Percentiles rank a stretch among this genome's conserved stretches.
These are phyloP conservation scores for Anoplolepis gracilipes DNA, from an alignment of 1,140 invertebrate species.

Conservation along the genomic window DNA sequence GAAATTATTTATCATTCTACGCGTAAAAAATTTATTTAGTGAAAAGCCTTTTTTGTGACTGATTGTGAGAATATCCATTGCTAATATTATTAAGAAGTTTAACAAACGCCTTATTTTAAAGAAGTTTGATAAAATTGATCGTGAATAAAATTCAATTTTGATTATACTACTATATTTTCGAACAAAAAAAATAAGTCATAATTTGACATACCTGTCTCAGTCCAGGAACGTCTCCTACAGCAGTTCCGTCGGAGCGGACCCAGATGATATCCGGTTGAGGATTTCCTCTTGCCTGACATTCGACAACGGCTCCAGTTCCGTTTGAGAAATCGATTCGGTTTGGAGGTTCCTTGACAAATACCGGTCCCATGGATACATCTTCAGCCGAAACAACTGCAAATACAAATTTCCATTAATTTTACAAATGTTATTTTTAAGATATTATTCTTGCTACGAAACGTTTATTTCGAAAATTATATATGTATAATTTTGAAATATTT, in stretches of 20 bases:
- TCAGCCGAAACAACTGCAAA: conserved; percentile 84
- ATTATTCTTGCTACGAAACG: background rate
- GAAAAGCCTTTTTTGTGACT: background rate
- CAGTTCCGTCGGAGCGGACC: conserved; percentile 94
- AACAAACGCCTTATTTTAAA: background rate
- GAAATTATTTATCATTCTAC: background rate
- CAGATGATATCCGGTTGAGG: conserved; percentile 97
- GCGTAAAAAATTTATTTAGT: background rate
- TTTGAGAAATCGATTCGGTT: conserved; percentile 97
- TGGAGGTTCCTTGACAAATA: conserved; percentile 96
- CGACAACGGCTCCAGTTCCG: conserved; percentile 96
- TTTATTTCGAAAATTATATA: background rate
- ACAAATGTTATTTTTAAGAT: too few species aligned
- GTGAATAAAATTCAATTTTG: background rate
- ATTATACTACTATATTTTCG: background rate
- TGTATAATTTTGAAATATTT: background rate
- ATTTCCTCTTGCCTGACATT: conserved; percentile 96
- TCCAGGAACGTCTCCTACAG: conserved; percentile 95
- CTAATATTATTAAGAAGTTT: background rate
- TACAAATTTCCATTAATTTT: background rate
- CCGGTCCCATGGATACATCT: conserved; percentile 93
- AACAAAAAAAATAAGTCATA: background rate
- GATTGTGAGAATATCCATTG: background rate
- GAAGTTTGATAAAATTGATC: background rate
- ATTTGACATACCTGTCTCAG: conserved; percentile 89